These are phyloP conservation scores for Falcaria lacertinaria DNA, from an alignment of 2,888 invertebrate genomes.

Conservation along the genomic window DNA sequence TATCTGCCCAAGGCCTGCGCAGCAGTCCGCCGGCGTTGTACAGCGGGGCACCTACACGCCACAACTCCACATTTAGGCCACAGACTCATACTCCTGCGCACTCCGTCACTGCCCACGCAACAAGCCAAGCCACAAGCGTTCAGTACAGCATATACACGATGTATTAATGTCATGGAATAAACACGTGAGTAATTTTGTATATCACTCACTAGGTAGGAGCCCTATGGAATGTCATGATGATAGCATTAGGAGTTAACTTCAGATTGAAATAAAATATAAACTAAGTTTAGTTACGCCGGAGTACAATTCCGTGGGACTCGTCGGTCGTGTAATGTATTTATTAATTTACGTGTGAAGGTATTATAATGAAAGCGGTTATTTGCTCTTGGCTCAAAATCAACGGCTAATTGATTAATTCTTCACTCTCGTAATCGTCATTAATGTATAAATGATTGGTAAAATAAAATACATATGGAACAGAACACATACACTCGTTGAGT, in stretches of 20 bases:
- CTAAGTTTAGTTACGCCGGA: too few species aligned
- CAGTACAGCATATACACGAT: constrained; percentile 17
- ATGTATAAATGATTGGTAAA: not conserved
- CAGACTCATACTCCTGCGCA: constrained; percentile 46
- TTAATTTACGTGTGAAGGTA: too few species aligned
- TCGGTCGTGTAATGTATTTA: too few species aligned
- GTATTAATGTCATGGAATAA: constrained; percentile 7
- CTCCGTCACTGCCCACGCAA: constrained; percentile 60
- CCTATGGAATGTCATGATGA: too few species aligned
- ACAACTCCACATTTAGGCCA: constrained; percentile 55
- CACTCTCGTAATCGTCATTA: not conserved
- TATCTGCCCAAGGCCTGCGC: constrained; percentile 81
- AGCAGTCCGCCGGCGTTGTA: constrained; percentile 83
- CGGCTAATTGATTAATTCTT: not conserved
- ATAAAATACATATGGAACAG: constrained; percentile 24
- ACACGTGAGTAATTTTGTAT: too few species aligned
- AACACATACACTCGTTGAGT: constrained; percentile 65
- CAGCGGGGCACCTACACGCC: constrained; percentile 83
- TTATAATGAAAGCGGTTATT: not conserved
- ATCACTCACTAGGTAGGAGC: too few species aligned
- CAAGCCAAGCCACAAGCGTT: constrained; percentile 40
- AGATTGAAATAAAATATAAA: too few species aligned
- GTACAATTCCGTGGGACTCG: too few species aligned
- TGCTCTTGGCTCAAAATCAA: not conserved
- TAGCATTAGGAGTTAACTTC: too few species aligned